A percentile compares a stretch with the other conserved stretches of the same genome.
These are phyloP conservation scores for Microtus oregoni DNA, from an alignment of 2,113 vertebrate species.

Conservation along the genomic window DNA sequence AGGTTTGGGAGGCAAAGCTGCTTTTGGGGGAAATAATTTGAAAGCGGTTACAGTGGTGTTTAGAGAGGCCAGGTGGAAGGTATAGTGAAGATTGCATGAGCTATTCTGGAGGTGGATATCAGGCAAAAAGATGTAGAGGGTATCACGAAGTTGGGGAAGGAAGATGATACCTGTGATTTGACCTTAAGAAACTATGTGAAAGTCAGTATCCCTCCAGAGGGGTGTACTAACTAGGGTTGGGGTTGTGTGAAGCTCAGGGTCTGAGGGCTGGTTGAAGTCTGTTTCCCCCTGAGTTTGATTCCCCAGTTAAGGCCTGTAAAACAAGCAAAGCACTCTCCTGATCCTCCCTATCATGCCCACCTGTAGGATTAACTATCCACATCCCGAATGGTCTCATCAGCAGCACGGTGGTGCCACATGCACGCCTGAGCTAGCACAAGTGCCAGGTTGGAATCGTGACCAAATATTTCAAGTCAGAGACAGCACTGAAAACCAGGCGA, in stretches of 20 bases:
- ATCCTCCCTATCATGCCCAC: background rate
- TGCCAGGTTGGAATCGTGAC: background rate
- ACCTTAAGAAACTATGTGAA: background rate
- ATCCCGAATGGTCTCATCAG: background rate
- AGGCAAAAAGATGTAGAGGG: background rate
- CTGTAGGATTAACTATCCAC: background rate
- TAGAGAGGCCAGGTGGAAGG: background rate
- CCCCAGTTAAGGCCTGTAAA: background rate
- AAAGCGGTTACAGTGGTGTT: background rate
- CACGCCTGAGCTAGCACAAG: background rate
- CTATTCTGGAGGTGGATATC: background rate
- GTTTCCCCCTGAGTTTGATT: background rate
- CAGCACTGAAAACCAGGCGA: background rate
- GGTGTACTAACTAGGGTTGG: background rate
- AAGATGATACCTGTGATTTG: background rate
- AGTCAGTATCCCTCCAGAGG: background rate
- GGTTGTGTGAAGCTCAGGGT: background rate
- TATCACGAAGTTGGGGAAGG: background rate
- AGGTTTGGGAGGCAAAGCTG: background rate
- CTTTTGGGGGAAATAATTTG: background rate
- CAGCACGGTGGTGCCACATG: background rate
- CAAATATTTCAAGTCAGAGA: background rate
- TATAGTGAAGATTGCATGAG: background rate
- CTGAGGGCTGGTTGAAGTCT: accelerated
- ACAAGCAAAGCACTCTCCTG: background rate